A percentile compares a stretch with the other conserved stretches of the same genome.
phyloP scores from a whole-genome alignment of 2,797 vertebrate genomes.

The Macroramphosus scolopax region DNA sequence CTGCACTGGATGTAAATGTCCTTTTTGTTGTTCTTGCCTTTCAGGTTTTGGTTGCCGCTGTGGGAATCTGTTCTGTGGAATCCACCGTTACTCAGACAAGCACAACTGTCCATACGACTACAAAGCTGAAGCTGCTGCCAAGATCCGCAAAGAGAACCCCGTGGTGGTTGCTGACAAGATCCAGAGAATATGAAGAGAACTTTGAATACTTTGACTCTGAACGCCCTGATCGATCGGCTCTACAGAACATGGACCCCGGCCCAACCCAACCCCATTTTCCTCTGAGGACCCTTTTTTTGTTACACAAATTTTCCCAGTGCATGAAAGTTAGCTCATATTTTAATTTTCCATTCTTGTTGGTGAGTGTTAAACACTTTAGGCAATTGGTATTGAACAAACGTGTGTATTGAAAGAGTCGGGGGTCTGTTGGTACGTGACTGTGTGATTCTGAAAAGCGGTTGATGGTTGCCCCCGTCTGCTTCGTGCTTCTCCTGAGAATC shows the following conservation, averaged over 20 bases:
- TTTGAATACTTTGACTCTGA: conserved; percentile 40
- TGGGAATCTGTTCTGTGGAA: conserved; percentile 86
- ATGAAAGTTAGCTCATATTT: conserved; percentile 55
- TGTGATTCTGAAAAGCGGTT: conserved; percentile 9
- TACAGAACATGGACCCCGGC: conserved; percentile 53
- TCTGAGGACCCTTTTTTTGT: conserved; percentile 58
- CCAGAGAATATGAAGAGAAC: conserved; percentile 86
- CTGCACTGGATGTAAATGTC: too few relatives aligned
- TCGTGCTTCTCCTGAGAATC: too few relatives aligned
- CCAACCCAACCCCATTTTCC: conserved; percentile 35
- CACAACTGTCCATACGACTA: conserved; percentile 89
- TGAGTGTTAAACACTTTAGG: conserved; percentile 28
- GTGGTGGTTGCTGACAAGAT: conserved; percentile 88
- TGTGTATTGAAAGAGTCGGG: conserved; percentile 2
- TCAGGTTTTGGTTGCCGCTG: conserved; percentile 89
- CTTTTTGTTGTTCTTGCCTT: conserved; percentile 6
- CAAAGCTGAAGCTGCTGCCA: conserved; percentile 85
- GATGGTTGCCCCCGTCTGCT: conserved; percentile 9
- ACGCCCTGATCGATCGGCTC: conserved; percentile 28
- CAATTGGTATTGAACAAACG: conserved; percentile 20
- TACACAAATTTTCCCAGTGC: conserved; percentile 44
- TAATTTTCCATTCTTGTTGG: conserved; percentile 41
- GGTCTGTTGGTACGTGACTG: conserved; percentile 4
- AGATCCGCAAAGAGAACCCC: conserved; percentile 90
- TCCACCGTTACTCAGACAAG: conserved; percentile 89